Percentiles rank a stretch among this genome's conserved stretches.
Conservation (phyloP, 2,113 vertebrate genomes). For the Boleophthalmus pectinirostris region DNA sequence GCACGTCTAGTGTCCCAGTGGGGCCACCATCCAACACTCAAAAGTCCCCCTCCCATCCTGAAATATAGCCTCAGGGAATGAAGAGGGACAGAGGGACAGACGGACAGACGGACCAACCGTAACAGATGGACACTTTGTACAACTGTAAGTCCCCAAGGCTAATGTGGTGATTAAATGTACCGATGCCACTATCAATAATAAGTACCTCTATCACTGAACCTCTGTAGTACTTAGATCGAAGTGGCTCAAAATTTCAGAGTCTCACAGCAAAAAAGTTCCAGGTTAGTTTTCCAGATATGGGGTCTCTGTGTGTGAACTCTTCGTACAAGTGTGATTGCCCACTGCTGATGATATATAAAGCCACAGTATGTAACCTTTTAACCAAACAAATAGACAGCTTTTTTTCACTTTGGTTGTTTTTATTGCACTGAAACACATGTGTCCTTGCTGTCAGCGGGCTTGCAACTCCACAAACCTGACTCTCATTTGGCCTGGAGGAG, state of each 20-base stretch:
- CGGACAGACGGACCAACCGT: background rate
- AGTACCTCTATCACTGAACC: background rate
- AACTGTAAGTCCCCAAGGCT: background rate
- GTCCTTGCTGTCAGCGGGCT: too few relatives aligned
- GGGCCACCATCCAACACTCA: background rate
- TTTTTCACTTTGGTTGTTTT: too few relatives aligned
- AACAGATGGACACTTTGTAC: conserved; percentile 11
- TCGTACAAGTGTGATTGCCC: too few relatives aligned
- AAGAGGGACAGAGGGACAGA: background rate
- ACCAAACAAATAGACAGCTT: too few relatives aligned
- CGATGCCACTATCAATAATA: background rate
- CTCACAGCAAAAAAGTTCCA: background rate
- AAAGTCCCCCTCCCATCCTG: background rate
- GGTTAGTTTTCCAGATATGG: too few relatives aligned
- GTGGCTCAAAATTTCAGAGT: background rate
- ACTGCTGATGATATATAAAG: too few relatives aligned
- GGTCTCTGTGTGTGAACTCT: background rate
- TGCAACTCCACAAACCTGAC: too few relatives aligned
- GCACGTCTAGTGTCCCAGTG: conserved; percentile 5
- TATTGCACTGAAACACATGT: too few relatives aligned
- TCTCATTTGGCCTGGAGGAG: too few relatives aligned
- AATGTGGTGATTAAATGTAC: background rate
- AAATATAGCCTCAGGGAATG: background rate
- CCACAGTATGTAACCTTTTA: too few relatives aligned
- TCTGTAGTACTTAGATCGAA: background rate